phyloP scores from a whole-genome alignment of 2,113 vertebrate species.

The Falcunculus frontatus region DNA sequence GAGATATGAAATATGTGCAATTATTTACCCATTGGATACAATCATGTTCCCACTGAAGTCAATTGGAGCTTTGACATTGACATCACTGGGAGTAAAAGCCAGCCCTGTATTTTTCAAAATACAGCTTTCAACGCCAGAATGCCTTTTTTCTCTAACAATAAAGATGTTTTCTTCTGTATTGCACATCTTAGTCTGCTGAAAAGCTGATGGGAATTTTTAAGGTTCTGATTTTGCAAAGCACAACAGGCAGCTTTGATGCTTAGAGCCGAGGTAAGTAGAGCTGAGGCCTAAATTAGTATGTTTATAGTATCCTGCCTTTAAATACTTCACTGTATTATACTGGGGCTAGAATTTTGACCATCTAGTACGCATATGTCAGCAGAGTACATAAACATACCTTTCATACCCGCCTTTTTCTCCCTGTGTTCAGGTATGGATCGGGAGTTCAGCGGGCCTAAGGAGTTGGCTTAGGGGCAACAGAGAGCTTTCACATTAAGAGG shows the following conservation, averaged over 20 bases:
- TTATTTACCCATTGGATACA: conserved; percentile 46
- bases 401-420: background rate
- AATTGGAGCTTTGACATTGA: conserved; percentile 43
- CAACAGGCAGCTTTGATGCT: background rate
- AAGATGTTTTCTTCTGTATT: conserved; percentile 12
- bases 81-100: background rate
- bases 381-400: background rate
- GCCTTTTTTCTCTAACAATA: background rate
- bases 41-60: conserved; percentile 25
- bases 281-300: background rate
- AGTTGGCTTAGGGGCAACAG: background rate
- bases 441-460: background rate
- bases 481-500: background rate
- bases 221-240: background rate
- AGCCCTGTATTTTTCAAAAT: conserved; percentile 18
- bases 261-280: background rate
- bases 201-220: background rate
- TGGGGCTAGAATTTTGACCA: background rate
- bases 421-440: background rate
- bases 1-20: conserved; percentile 60
- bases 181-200: background rate
- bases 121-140: conserved; percentile 26
- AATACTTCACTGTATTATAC: background rate
- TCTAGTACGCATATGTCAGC: background rate
- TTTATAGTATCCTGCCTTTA: background rate